Evolutionary conservation across 2,888 invertebrate genomes (phyloP), one percentile per base, ranked within the genome.

Genomic region (Scaptomyza flava): DNA sequence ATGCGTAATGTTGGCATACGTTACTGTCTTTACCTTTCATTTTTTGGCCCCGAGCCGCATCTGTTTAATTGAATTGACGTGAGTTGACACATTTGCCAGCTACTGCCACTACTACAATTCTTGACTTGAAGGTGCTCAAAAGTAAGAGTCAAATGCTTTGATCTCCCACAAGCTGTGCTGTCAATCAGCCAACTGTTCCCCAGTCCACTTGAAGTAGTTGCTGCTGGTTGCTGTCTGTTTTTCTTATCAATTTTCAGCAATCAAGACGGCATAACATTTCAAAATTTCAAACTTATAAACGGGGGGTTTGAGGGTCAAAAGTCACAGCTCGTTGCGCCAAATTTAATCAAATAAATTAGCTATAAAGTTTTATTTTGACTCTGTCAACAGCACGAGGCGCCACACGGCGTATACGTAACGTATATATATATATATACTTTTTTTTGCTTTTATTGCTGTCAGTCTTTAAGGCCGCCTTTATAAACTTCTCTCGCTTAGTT

Each of bases 281-380:
- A 69, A 69, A 56, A 66, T 64, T 68, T 78, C 61, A 69, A 69
- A 56, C 76, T 70, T 74, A 57, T 74, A 6, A 27, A 47, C 20
- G 14, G 34, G 34, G 0, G 6, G 31, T 9, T 41, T 41, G 3
- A 9, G 31, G 34, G 8, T 7, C 23, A 31, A 53, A 60, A 45
- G 42, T 56, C 59, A 52, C 46, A 62, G 62, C 70, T 48, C 41
- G 54, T 50, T 65, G 68, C 67, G 79, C 69, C 70, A 81, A 84
- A 84, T 84, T 87, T 84, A 84, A 84, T 84, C 87, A 84, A 87
- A 84, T 84, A 84, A 84, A 84, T 84, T 87, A 87, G 84, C 85
- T 81, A 82, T 84, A 84, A 85, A 85, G 79, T 87, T 85, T 84
- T 84, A 87, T 87, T 87, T 82, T 73, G 66, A 17, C 53, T 60